Base-by-base conservation (phyloP, 2,888 invertebrate genomes). In the Aspidiotus rigidus region DNA sequence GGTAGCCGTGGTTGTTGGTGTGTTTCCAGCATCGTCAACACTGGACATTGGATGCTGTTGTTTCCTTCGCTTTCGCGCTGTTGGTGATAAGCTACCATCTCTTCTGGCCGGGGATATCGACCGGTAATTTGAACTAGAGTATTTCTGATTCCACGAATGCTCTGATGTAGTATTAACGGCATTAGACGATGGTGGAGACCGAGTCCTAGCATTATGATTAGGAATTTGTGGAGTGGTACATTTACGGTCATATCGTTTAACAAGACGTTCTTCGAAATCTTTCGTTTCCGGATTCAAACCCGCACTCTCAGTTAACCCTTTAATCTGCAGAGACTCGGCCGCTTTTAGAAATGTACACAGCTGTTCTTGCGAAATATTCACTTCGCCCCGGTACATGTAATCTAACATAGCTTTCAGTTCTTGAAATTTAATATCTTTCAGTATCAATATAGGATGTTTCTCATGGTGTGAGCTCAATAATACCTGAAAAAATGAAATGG, bases 341-440 rank as follows among this genome's bases (percentile, higher is more conserved):
- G 93, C 91, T 79, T 91, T 93, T 69, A 94, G 80, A 75, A 94
- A 81, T 16, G 91, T 90, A 62, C 90, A 88, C 77, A 94, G 81
- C 80, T 93, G 92, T 81, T 93, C 92, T 80, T 93, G 92, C 74
- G 90, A 89, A 79, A 93, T 91, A 81, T 92, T 93, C 66, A 93
- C 93, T 82, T 93, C 92, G 73, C 93, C 93, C 75, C 90, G 84
- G 79, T 93, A 93, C 92, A 93, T 93, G 77, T 92, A 93, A 79
- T 92, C 91, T 87, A 93, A 89, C 88, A 93, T 90, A 73, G 91
- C 90, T 80, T 90, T 86, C 75, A 93, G 80, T 80, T 93, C 92
- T 78, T 88, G 88, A 80, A 88, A 92, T 80, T 90, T 90, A 49
- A 93, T 91, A 83, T 93, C 91, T 82, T 92, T 92, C 75, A 93